A percentile compares a stretch with the other conserved stretches of the same genome.
These are phyloP conservation scores for Leucoraja erinaceus DNA, from an alignment of 2,113 vertebrate species.

Conservation along the genomic window DNA sequence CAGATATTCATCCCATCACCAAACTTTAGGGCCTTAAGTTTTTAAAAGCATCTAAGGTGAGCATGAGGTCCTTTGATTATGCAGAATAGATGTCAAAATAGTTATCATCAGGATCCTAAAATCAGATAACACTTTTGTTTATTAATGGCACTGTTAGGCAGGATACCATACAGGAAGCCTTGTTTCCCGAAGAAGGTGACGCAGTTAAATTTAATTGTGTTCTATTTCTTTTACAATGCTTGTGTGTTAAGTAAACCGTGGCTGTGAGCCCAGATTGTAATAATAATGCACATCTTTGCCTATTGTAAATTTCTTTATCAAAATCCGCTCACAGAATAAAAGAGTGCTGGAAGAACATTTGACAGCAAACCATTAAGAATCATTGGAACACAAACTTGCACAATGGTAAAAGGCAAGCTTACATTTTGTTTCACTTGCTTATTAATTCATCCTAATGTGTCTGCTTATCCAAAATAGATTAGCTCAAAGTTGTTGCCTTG, in stretches of 20 bases:
- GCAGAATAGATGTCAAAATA: background rate
- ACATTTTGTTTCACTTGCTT: background rate
- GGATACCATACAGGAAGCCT: background rate
- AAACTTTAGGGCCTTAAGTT: background rate
- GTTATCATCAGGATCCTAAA: background rate
- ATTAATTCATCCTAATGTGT: background rate
- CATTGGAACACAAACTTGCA: background rate
- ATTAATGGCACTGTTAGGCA: background rate
- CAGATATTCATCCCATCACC: too few relatives aligned
- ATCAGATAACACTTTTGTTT: background rate
- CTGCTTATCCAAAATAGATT: background rate
- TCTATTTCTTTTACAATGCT: background rate
- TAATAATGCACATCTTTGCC: background rate
- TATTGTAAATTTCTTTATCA: background rate
- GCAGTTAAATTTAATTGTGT: background rate
- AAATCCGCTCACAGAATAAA: background rate
- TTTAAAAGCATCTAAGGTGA: background rate
- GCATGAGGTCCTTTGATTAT: background rate
- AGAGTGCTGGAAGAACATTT: slow-evolving; percentile 1
- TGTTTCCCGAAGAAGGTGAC: background rate
- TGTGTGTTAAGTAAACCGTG: background rate
- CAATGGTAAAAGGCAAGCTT: background rate
- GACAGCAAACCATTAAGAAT: background rate
- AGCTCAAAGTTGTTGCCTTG: background rate
- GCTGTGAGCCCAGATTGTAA: background rate